Evolutionary conservation across 2,113 vertebrate species (phyloP), one percentile per base, ranked within the genome.

Genomic region (Bubo scandiacus): DNA sequence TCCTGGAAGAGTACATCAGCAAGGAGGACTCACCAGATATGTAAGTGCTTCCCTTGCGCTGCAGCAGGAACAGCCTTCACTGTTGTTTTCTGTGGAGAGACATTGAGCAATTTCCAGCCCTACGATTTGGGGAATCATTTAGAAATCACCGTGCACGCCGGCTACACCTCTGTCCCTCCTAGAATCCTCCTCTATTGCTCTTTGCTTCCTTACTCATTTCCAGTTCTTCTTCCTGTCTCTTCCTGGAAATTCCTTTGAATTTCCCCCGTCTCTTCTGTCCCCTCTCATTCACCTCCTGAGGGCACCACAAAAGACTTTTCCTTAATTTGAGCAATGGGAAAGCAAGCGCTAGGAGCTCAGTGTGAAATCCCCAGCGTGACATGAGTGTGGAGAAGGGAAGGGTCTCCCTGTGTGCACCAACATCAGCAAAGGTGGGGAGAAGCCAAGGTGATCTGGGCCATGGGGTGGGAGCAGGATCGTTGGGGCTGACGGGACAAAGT

Each of bases 1-100:
- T 99, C 97, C 98, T 99, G 98, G 99, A 99, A 97, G 99, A 99
- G 96, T 99, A 99, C 97, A 99, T 99, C 98, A 99, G 99, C 98
- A 99, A 99, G 98, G 99, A 99, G 95, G 99, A 99, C 95, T 99
- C 99, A 59, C 97, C 99, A 13, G 99, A 99, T 96, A 99, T 99
- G 99, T 99, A 97, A 99, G 99, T 99, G 66, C 42, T 57, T 54
- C 63, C 83, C 51, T 49, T 18, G 38, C 63, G 71, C 45, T 0
- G 1, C 68, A 49, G 40, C 25, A n/a, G 74, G 29, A 58, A 1
- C 1, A 0, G 9, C 2, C 5, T 27, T 65, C 32, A 0, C 20
- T 26, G 23, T 3, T 34, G 11, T 15, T 80, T 62, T 65, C 42
- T 7, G 4, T 14, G 43, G 65, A 72, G 34, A 32, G 5, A 4